phyloP scores from a whole-genome alignment of 2,888 invertebrate genomes.

The Cactoblastis cactorum region DNA sequence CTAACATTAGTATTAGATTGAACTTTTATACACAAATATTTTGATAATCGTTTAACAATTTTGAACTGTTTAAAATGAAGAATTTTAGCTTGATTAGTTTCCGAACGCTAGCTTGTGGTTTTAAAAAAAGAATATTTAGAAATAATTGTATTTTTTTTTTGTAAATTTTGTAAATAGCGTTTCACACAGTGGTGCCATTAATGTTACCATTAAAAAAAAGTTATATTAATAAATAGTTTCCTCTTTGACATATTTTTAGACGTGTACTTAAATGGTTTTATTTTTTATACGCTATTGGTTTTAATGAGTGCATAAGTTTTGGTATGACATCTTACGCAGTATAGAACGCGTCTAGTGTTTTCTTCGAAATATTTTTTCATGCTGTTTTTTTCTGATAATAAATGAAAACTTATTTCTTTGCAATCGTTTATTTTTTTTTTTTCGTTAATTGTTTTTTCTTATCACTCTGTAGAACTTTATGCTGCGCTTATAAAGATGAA shows the following conservation, averaged over 20 bases:
- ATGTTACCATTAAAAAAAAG: slow-evolving; percentile 58
- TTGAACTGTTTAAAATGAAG: neutral
- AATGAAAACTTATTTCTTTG: no score
- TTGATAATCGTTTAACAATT: slow-evolving; percentile 5
- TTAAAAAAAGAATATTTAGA: neutral
- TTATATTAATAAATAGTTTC: slow-evolving; percentile 23
- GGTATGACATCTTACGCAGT: neutral
- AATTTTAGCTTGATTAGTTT: slow-evolving; percentile 2
- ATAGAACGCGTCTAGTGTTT: no score
- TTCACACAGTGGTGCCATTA: slow-evolving; percentile 61
- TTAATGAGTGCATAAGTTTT: slow-evolving; percentile 22
- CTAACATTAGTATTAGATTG: slow-evolving; percentile 5
- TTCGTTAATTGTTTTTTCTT: no score
- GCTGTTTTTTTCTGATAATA: no score
- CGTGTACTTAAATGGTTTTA: slow-evolving; percentile 29
- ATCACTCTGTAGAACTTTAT: no score
- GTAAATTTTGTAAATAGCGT: slow-evolving; percentile 26
- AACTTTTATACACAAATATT: slow-evolving; percentile 27
- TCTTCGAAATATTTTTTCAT: no score
- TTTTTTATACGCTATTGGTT: slow-evolving; percentile 13
- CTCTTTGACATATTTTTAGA: slow-evolving; percentile 43
- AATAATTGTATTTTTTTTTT: slow-evolving; percentile 14
- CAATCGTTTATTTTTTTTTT: no score
- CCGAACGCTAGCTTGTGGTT: neutral
- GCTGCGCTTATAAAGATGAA: no score